Percentiles rank a stretch among this genome's conserved stretches.
These are phyloP conservation scores for Gila orcuttii DNA, from an alignment of 2,113 vertebrate species.

Conservation along the genomic window DNA sequence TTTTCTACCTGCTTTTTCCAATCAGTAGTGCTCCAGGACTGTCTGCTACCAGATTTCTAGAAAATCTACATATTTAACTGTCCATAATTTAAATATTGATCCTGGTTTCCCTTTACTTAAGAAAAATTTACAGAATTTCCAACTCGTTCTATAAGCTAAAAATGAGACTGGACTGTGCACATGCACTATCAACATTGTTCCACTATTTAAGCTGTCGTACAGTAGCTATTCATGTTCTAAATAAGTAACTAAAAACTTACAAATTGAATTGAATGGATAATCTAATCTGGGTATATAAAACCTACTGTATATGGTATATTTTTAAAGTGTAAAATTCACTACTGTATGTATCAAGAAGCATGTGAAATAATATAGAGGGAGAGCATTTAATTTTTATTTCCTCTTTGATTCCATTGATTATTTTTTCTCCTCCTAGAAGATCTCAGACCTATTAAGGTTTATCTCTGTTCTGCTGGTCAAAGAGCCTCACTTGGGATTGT, in stretches of 20 bases:
- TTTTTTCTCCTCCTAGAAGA: background rate
- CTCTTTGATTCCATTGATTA: background rate
- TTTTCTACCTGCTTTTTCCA: background rate
- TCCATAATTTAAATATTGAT: background rate
- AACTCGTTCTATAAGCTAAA: background rate
- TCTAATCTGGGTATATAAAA: slow-evolving; percentile 12
- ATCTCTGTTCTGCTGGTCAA: background rate
- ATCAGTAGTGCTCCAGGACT: background rate
- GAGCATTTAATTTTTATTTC: background rate
- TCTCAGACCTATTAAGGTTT: background rate
- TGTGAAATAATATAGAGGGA: background rate
- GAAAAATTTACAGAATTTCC: background rate
- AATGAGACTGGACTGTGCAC: background rate
- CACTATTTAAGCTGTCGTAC: background rate
- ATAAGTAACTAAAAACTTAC: background rate
- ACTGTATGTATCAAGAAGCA: background rate
- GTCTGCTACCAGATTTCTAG: background rate
- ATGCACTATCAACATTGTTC: background rate
- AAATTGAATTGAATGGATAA: background rate
- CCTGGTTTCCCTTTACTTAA: background rate
- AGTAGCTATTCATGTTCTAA: background rate
- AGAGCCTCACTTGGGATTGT: background rate
- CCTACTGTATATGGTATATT: background rate
- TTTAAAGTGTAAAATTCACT: background rate
- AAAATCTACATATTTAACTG: background rate